A percentile compares a stretch with the other conserved stretches of the same genome.
Evolutionary conservation across 1,140 invertebrate species (phyloP).

Genomic region (Drosophila lacteicornis): DNA sequence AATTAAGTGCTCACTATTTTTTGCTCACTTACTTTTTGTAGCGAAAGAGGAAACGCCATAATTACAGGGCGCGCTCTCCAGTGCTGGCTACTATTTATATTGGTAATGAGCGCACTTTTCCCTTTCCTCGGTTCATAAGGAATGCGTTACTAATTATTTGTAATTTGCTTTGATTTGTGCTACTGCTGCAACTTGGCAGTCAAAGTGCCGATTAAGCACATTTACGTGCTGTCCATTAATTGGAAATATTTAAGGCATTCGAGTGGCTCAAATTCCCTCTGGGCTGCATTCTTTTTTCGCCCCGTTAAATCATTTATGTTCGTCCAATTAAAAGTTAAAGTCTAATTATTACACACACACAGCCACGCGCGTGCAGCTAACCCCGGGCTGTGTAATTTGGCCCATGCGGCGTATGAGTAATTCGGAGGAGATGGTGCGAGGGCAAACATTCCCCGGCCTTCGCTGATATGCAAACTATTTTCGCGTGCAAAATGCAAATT

Average conservation of each 20-base stretch:
- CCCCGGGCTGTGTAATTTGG: constrained; percentile 47
- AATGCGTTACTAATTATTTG: constrained; percentile 74
- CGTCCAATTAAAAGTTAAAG: constrained; percentile 71
- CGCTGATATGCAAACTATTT: constrained; percentile 62
- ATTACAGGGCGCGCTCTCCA: constrained; percentile 44
- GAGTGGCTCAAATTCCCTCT: neutral
- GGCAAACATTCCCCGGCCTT: constrained; percentile 19
- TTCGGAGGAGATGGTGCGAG: constrained; percentile 5
- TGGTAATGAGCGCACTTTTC: constrained; percentile 58
- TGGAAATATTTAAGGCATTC: constrained; percentile 39
- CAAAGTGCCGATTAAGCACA: constrained; percentile 64
- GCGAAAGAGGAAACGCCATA: constrained; percentile 47
- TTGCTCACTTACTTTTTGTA: neutral
- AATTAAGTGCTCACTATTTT: constrained; percentile 61
- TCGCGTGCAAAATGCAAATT: constrained; percentile 76
- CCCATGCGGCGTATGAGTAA: constrained; percentile 71
- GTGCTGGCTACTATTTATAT: constrained; percentile 14
- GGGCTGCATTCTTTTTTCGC: constrained; percentile 17
- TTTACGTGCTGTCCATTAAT: constrained; percentile 63
- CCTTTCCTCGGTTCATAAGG: constrained; percentile 12
- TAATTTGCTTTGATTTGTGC: constrained; percentile 73
- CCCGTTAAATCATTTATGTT: constrained; percentile 62
- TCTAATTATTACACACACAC: constrained; percentile 57
- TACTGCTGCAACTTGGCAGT: constrained; percentile 15
- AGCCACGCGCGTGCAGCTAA: constrained; percentile 20